Percentiles rank a stretch among this genome's conserved stretches.
These are phyloP conservation scores for Teleopsis dalmanni DNA, from an alignment of 1,140 invertebrate species.

Conservation along the genomic window DNA sequence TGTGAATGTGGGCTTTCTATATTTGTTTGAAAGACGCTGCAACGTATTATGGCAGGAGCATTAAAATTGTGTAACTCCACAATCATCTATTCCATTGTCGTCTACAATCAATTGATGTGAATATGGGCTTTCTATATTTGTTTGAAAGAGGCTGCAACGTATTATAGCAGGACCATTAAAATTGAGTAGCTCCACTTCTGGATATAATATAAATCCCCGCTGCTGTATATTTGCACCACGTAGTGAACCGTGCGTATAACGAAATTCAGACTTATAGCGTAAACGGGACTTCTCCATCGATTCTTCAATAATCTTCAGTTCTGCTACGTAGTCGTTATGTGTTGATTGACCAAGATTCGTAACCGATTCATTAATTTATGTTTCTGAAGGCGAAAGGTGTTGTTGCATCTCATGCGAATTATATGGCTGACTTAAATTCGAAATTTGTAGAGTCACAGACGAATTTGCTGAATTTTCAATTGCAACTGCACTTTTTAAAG, in stretches of 20 bases:
- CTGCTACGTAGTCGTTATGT: constrained; percentile 42
- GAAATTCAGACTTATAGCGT: constrained; percentile 85
- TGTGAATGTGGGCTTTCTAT: constrained; percentile 61
- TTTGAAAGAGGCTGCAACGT: constrained; percentile 58
- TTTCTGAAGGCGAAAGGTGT: too few species aligned
- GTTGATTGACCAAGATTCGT: too few species aligned
- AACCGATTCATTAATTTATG: too few species aligned
- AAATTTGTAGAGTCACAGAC: too few species aligned
- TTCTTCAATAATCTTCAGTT: constrained; percentile 65
- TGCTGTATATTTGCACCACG: constrained; percentile 53
- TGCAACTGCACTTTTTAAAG: too few species aligned
- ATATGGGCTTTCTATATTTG: constrained; percentile 55
- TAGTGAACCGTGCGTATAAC: constrained; percentile 78
- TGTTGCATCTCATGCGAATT: too few species aligned
- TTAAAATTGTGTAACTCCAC: constrained; percentile 56
- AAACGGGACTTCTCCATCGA: constrained; percentile 80
- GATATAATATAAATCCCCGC: constrained; percentile 53
- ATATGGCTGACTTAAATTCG: too few species aligned
- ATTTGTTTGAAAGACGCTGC: constrained; percentile 57
- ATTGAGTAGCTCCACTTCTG: constrained; percentile 60
- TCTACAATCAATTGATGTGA: constrained; percentile 60
- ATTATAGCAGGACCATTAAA: constrained; percentile 55
- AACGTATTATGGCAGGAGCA: constrained; percentile 56
- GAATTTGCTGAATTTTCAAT: too few species aligned
- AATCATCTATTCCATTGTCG: constrained; percentile 48